phyloP scores from a whole-genome alignment of 2,113 vertebrate genomes.

The Stomatorhinus ivindoensis region DNA sequence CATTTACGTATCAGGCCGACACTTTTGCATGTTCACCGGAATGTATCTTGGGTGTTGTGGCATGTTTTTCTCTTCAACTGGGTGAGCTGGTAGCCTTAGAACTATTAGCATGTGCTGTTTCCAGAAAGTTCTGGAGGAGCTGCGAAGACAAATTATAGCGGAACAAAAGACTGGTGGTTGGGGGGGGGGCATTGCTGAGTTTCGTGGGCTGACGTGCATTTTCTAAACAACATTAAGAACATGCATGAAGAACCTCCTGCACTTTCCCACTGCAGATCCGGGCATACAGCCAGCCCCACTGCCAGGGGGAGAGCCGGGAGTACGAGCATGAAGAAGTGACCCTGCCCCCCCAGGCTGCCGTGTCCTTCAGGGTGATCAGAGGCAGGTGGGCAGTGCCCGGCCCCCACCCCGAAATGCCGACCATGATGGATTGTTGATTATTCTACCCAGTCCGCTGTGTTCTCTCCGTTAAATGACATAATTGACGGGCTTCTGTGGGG shows the following conservation, averaged over 20 bases:
- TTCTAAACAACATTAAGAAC: background rate
- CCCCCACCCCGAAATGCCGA: too few relatives aligned
- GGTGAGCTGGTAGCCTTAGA: background rate
- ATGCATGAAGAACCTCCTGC: background rate
- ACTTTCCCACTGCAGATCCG: conserved; percentile 60
- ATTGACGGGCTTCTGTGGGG: background rate
- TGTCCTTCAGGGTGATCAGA: conserved; percentile 74
- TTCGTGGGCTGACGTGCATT: background rate
- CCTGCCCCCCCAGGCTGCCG: conserved; percentile 56
- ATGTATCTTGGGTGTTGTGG: background rate
- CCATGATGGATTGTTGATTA: background rate
- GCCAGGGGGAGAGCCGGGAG: conserved; percentile 64
- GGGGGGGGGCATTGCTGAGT: background rate
- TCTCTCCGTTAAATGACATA: background rate
- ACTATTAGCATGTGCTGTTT: background rate
- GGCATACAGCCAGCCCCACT: conserved; percentile 65
- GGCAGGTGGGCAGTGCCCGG: conserved; percentile 65
- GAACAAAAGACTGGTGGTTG: too few relatives aligned
- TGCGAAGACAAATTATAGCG: background rate
- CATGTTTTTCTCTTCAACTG: background rate
- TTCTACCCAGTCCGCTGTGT: background rate
- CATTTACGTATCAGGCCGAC: background rate
- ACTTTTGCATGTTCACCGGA: background rate
- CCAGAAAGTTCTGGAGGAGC: background rate
- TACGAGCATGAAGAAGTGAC: conserved; percentile 58